These are phyloP conservation scores for Riparia riparia DNA, from an alignment of 2,113 vertebrate genomes.

Conservation along the genomic window DNA sequence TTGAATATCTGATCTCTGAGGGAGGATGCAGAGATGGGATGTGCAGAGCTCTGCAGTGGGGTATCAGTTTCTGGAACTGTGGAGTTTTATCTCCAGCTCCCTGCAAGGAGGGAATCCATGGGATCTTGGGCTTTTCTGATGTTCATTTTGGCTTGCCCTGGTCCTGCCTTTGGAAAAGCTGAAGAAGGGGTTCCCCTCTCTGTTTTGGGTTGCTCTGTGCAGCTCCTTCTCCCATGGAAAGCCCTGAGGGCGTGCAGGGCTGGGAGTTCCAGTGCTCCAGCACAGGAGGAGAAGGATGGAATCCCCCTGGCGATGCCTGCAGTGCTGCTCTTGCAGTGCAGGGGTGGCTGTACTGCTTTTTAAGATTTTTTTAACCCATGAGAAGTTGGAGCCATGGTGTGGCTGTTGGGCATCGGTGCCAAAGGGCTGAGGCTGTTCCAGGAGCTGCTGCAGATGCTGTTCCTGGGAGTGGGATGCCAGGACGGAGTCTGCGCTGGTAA, in stretches of 20 bases:
- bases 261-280: accelerated
- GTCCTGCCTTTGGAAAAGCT: not conserved
- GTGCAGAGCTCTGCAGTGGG: not conserved
- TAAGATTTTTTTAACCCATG: not conserved
- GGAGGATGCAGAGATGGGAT: not conserved
- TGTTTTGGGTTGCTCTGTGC: not conserved
- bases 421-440: not conserved
- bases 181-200: not conserved
- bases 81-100: not conserved
- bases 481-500: not conserved
- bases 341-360: not conserved
- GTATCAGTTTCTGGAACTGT: not conserved
- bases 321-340: accelerated
- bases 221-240: not conserved
- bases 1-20: not conserved
- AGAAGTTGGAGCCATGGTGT: not conserved
- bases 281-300: not conserved
- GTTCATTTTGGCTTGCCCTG: not conserved
- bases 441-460: not conserved
- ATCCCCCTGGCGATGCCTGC: accelerated
- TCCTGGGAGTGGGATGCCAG: not conserved
- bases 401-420: accelerated
- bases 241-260: not conserved
- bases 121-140: not conserved
- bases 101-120: accelerated